phyloP scores from a whole-genome alignment of 2,113 vertebrate genomes.

The Sula dactylatra region DNA sequence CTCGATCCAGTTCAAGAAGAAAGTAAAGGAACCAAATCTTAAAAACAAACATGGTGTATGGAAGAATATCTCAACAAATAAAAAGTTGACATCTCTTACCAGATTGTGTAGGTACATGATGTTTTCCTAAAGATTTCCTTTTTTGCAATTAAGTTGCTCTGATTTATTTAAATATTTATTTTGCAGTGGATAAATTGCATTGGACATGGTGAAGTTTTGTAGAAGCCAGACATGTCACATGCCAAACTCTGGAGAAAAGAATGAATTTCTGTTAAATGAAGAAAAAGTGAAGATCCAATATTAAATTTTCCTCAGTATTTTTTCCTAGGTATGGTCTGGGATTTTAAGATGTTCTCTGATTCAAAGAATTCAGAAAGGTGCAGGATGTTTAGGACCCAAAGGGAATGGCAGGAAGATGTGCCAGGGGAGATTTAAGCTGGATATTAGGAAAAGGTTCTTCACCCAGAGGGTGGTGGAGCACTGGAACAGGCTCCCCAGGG shows the following conservation, averaged over 20 bases:
- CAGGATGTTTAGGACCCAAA: too few relatives aligned
- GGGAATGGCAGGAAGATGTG: too few relatives aligned
- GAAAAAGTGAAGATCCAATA: too few relatives aligned
- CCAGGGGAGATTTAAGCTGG: too few relatives aligned
- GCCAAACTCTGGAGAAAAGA: neutral
- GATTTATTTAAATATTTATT: slow-evolving; percentile 16
- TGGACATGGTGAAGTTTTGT: neutral
- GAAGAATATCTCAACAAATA: neutral
- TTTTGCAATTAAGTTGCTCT: neutral
- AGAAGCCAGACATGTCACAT: neutral
- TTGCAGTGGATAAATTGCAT: neutral
- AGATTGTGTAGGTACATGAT: neutral
- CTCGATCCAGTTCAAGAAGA: neutral
- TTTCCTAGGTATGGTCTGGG: neutral
- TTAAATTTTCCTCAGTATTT: too few relatives aligned
- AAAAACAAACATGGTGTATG: neutral
- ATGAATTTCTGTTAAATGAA: neutral
- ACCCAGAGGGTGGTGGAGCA: too few relatives aligned
- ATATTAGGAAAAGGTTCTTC: too few relatives aligned
- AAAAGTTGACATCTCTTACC: neutral
- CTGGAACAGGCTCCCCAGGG: too few relatives aligned
- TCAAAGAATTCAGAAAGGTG: neutral
- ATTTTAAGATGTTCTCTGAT: neutral
- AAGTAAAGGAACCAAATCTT: neutral
- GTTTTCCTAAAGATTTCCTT: neutral